A percentile compares a stretch with the other conserved stretches of the same genome.
Conservation (phyloP, 2,113 vertebrate species). For the Cairina moschata region DNA sequence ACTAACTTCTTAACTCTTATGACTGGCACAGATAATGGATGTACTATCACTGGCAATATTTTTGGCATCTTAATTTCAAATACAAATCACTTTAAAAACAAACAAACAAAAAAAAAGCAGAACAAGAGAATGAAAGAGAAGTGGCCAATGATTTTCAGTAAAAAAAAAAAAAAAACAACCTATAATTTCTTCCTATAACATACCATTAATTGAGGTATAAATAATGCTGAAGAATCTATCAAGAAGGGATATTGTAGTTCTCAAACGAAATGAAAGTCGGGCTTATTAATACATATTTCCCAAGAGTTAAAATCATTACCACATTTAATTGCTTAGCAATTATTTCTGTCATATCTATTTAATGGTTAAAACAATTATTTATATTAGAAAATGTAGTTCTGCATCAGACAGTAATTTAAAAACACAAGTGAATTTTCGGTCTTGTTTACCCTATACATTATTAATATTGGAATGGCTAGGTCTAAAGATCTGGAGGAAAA, state of each 20-base stretch:
- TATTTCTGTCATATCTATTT: conserved; percentile 76
- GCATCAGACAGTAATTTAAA: conserved; percentile 63
- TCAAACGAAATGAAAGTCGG: neutral
- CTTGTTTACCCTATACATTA: conserved; percentile 38
- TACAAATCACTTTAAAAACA: neutral
- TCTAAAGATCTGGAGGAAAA: conserved; percentile 13
- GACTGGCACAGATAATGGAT: neutral
- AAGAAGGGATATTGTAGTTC: conserved; percentile 11
- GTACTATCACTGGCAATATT: neutral
- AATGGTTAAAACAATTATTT: conserved; percentile 76
- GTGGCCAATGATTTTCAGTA: neutral
- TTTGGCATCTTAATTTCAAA: neutral
- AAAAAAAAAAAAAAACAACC: too few species aligned
- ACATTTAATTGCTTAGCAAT: conserved; percentile 74
- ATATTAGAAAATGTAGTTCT: conserved; percentile 68
- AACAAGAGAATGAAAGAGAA: neutral
- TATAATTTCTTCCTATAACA: neutral
- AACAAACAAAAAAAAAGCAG: neutral
- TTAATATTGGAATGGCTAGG: conserved; percentile 34
- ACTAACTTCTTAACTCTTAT: neutral
- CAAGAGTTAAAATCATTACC: conserved; percentile 62
- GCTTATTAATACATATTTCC: conserved; percentile 67
- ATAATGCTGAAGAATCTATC: neutral
- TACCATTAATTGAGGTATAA: neutral
- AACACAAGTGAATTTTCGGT: neutral